Evolutionary conservation across 2,113 vertebrate genomes (phyloP), one percentile per base, ranked within the genome.

Genomic region (Cyprinus carpio): DNA sequence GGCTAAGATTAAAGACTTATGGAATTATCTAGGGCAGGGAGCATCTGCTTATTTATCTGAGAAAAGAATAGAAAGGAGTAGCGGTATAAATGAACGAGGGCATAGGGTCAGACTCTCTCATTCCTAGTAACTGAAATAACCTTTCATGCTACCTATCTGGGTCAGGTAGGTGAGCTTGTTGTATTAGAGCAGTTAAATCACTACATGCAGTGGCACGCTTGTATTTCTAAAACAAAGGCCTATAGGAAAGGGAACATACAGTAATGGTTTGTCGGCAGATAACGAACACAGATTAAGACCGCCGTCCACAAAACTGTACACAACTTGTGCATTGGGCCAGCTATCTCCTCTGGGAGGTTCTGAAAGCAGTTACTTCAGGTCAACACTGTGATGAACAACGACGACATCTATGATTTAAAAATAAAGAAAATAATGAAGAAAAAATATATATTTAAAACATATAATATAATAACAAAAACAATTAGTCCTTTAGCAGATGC

Each of bases 1-100:
- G 90, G 88, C 90, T 87, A 85, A 90, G 91, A 93, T 94, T 94
- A 93, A 89, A 90, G 92, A 90, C 93, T 93, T 93, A 95, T 90
- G 88, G 92, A 90, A 93, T 93, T 92, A 93, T 86, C 43, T 27
- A n/a, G 37, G 92, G 91, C 89, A 90, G 77, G 75, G 87, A 91
- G 89, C 91, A 92, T 93, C 91, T 91, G 88, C 86, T 92, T 92
- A 89, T 88, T 88, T 79, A 88, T 88, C 37, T 29, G 49, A 51
- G 46, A 60, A 90, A 83, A 40, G 4, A 77, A 46, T 5, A 51
- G 27, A 31, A 18, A 78, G 9, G 64, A 60, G 3, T 27, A 49
- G 10, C 29, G 1, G 77, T 46, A 25, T 62, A 74, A 43, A 72
- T 23, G 56, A 9, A 34, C 27, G 29, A 5, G 34, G 51, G 31